Conservation (phyloP, 1,140 invertebrate genomes). For the Sycophaga agraensis region DNA sequence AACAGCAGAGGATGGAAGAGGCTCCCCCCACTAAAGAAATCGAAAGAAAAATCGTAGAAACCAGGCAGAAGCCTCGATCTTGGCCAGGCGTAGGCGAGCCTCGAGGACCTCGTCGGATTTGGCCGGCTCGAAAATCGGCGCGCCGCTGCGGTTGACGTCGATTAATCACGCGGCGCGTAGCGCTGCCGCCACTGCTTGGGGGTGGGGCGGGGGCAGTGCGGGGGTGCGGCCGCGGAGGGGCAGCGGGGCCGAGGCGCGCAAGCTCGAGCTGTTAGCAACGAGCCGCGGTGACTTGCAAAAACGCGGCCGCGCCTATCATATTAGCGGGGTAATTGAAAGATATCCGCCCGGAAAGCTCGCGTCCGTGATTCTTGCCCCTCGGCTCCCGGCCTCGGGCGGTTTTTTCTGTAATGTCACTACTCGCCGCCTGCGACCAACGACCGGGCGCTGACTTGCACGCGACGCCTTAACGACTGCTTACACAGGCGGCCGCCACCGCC, state of each 20-base stretch:
- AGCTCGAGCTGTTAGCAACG: conserved; percentile 47
- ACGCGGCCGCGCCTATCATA: conserved; percentile 55
- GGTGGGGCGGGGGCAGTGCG: neutral
- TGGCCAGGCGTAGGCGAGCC: neutral
- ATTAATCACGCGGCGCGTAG: conserved; percentile 52
- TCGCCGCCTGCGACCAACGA: conserved; percentile 47
- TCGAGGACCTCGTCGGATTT: neutral
- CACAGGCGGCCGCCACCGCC: no score
- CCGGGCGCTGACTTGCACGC: conserved; percentile 43
- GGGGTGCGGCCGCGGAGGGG: no score
- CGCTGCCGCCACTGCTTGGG: no score
- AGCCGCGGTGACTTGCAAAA: conserved; percentile 55
- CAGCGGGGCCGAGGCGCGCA: neutral
- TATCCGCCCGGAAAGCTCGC: conserved; percentile 53
- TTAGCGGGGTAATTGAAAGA: conserved; percentile 57
- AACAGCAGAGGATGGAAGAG: neutral
- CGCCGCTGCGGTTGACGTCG: conserved; percentile 52
- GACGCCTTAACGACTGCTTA: conserved; percentile 36
- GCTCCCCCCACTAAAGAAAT: neutral
- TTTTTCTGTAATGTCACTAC: conserved; percentile 53
- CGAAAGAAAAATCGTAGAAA: neutral
- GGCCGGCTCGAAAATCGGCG: neutral
- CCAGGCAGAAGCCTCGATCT: neutral
- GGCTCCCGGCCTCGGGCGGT: no score
- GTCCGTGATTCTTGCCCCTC: conserved; percentile 42